Conservation (phyloP, 2,113 vertebrate genomes). For the Calyptommatus sinebrachiatus region DNA sequence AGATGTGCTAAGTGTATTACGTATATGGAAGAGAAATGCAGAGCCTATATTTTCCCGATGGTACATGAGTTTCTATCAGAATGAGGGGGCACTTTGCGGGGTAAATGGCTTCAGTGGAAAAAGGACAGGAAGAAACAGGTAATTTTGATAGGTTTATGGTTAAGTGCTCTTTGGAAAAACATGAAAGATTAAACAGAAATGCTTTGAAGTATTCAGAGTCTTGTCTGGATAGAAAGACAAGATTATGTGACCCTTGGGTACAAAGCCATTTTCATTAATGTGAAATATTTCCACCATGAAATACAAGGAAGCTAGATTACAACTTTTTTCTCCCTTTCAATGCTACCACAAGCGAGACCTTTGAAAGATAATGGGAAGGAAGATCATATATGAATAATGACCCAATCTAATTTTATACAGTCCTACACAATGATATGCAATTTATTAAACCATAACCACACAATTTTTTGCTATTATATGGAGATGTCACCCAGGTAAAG, state of each 20-base stretch:
- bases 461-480: background rate
- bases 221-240: background rate
- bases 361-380: background rate
- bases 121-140: background rate
- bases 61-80: background rate
- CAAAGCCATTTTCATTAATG: background rate
- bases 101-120: background rate
- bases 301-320: background rate
- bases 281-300: background rate
- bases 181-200: background rate
- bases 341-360: background rate
- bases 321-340: background rate
- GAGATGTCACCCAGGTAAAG: background rate
- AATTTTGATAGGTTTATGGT: background rate
- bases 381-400: background rate
- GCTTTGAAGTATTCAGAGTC: background rate
- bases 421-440: background rate
- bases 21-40: background rate
- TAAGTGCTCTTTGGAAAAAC: background rate
- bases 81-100: background rate
- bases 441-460: background rate
- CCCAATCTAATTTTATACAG: background rate
- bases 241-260: background rate
- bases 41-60: background rate
- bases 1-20: background rate